Base-by-base conservation (phyloP, 2,113 vertebrate genomes). In the Anolis sagrei region DNA sequence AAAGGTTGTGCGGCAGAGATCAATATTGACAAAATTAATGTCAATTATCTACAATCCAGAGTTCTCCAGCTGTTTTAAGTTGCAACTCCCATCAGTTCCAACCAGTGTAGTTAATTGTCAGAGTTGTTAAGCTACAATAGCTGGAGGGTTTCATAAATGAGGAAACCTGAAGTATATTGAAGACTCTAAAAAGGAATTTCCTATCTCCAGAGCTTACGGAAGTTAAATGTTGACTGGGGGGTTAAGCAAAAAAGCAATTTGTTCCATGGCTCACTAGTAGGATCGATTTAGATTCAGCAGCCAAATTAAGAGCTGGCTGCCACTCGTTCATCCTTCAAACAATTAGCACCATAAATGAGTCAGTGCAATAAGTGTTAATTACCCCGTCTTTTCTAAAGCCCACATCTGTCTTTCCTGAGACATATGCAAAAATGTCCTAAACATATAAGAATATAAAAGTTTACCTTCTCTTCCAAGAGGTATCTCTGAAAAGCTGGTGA, bases 401-500 rank as follows among this genome's bases (percentile, higher is more conserved):
- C 51, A n/a, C 0, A 39, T 70, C 44, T 48, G n/a, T 18, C 27
- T 64, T 73, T 64, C 9, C 48, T 27, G n/a, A 39, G 18, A 16
- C 34, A 61, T 7, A 25, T 49, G 48, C 18, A 32, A 64, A 79
- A 27, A 68, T 48, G 2, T 76, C 64, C n/a, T 32, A 27, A 49
- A 76, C 10, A 21, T 27, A 1, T 11, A 27, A 72, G 36, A 74
- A 74, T 25, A 49, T 32, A 79, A 86, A 34, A 29, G 4, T 79
- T 84, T 61, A 86, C 69, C 77, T 80, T 80, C 39, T 62, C 69
- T 72, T 73, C 51, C 49, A 79, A 61, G 66, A 32, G 21, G 39
- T 19, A 16, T 29, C 58, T 66, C 32, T 13, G 25, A 48, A 29
- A 27, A 74, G 64, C 68, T 80, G 69, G 21, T 62, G 54, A 14